These are phyloP conservation scores for Pseudococcus longispinus DNA, from an alignment of 2,888 invertebrate genomes.

Conservation along the genomic window DNA sequence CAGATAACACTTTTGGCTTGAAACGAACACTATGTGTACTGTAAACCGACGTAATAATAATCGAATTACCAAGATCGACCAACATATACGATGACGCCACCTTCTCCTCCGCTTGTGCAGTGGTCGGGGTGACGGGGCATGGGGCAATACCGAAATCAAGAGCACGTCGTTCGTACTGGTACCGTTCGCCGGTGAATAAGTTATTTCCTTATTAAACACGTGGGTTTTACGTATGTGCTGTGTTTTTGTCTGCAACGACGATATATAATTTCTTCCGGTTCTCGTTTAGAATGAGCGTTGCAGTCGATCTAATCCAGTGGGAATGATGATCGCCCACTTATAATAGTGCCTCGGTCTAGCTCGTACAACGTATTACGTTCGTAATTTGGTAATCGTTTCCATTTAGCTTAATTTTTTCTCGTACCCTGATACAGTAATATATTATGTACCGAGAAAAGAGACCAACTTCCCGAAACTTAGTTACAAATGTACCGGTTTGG, in stretches of 20 bases:
- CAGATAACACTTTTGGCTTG: background rate
- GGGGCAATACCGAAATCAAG: background rate
- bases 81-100: background rate
- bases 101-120: background rate
- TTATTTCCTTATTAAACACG: slow-evolving; percentile 53
- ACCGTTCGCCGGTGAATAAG: slow-evolving; percentile 34
- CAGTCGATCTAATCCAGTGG: slow-evolving; percentile 6
- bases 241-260: background rate
- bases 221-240: slow-evolving; percentile 30
- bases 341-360: background rate
- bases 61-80: background rate
- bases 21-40: background rate
- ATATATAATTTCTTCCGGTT: slow-evolving; percentile 40
- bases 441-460: background rate
- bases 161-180: background rate
- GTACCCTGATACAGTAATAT: background rate
- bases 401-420: background rate
- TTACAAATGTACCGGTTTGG: background rate
- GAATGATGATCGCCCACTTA: slow-evolving; percentile 6
- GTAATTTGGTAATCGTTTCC: background rate
- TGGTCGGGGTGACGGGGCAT: too few relatives aligned
- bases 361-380: background rate
- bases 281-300: background rate
- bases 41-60: background rate
- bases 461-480: background rate